phyloP scores from a whole-genome alignment of 2,888 invertebrate species.

The Epinotia brunnichana region DNA sequence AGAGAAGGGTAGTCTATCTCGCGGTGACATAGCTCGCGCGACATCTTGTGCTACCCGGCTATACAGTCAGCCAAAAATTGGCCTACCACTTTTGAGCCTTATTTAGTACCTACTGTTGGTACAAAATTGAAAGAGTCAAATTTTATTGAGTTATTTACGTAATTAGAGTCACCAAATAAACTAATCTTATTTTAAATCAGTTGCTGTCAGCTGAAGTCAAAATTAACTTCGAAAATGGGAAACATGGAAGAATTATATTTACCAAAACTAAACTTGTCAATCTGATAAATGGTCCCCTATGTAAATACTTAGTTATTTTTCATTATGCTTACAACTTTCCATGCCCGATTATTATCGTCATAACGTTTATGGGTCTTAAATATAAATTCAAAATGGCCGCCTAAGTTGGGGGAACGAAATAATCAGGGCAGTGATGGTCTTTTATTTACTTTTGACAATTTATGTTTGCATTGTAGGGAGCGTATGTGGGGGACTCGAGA shows the following conservation, averaged over 20 bases:
- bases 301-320: slow-evolving; percentile 34
- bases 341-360: slow-evolving; percentile 48
- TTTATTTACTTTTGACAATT: slow-evolving; percentile 82
- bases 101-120: too few relatives aligned
- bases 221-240: background rate
- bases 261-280: background rate
- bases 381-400: slow-evolving; percentile 75
- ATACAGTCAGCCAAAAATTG: too few relatives aligned
- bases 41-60: too few relatives aligned
- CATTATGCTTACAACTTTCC: slow-evolving; percentile 38
- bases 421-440: slow-evolving; percentile 81
- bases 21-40: too few relatives aligned
- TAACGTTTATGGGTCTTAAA: slow-evolving; percentile 56
- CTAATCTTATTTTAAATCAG: too few relatives aligned
- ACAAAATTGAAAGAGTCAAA: too few relatives aligned
- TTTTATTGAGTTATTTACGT: too few relatives aligned
- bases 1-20: too few relatives aligned
- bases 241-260: background rate
- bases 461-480: slow-evolving; percentile 70
- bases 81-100: too few relatives aligned
- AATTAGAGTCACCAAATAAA: too few relatives aligned
- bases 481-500: slow-evolving; percentile 69
- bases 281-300: slow-evolving; percentile 20
- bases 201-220: background rate
- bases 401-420: slow-evolving; percentile 71